These are phyloP conservation scores for Falco punctatus DNA, from an alignment of 2,113 vertebrate species.

Conservation along the genomic window DNA sequence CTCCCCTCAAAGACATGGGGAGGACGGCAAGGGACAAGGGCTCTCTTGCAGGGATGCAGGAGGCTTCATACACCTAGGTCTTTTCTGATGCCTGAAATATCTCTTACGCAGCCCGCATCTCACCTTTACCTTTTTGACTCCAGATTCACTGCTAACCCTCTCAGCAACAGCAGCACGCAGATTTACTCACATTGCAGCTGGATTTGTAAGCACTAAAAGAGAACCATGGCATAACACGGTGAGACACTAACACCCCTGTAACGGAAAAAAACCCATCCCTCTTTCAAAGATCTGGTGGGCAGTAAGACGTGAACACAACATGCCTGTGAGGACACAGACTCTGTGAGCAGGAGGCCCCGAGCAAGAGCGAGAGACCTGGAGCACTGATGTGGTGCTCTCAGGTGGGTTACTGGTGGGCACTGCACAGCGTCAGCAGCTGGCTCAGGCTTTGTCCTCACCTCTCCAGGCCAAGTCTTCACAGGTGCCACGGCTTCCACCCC, in stretches of 20 bases:
- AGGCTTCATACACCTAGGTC: neutral
- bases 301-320: neutral
- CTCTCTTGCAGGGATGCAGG: neutral
- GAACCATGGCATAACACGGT: accelerated
- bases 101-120: neutral
- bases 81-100: neutral
- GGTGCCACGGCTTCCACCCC: neutral
- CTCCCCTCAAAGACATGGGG: neutral
- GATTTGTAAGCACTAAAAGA: neutral
- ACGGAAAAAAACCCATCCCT: neutral
- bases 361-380: neutral
- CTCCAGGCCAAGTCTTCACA: neutral
- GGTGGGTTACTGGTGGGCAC: neutral
- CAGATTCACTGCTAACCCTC: neutral
- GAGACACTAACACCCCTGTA: neutral
- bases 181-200: neutral
- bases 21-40: neutral
- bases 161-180: neutral
- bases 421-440: neutral
- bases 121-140: neutral
- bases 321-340: accelerated
- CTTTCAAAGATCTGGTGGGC: neutral
- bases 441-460: neutral
- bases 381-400: accelerated
- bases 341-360: accelerated